These are phyloP conservation scores for Zaprionus gabonicus DNA, from an alignment of 1,140 invertebrate genomes.

Conservation along the genomic window DNA sequence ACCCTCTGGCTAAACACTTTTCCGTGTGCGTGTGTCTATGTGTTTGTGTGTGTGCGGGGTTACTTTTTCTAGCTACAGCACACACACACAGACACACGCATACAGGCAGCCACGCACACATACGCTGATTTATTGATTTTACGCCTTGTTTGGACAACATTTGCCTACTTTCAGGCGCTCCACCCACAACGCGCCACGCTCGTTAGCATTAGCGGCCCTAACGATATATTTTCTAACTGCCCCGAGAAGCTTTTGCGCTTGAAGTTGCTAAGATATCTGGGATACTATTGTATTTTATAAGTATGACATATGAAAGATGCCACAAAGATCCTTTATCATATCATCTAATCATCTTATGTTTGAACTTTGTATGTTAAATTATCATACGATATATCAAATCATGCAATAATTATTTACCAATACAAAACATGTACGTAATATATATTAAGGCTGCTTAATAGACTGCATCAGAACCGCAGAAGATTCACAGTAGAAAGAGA, in stretches of 20 bases:
- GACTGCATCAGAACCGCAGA: too few relatives aligned
- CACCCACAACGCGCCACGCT: constrained; percentile 47
- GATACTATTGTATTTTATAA: neutral
- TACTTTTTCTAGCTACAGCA: constrained; percentile 34
- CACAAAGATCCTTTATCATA: neutral
- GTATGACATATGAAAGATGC: neutral
- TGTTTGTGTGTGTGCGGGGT: constrained; percentile 31
- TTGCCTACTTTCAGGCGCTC: constrained; percentile 51
- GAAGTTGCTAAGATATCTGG: neutral
- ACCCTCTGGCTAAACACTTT: neutral
- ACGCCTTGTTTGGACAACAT: constrained; percentile 13
- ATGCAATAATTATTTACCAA: too few relatives aligned
- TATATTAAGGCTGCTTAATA: too few relatives aligned
- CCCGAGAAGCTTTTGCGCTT: neutral
- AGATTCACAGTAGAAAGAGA: too few relatives aligned
- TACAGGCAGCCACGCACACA: constrained; percentile 29
- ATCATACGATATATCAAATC: too few relatives aligned
- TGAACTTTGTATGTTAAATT: too few relatives aligned
- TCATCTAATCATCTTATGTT: neutral
- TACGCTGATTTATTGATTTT: constrained; percentile 65
- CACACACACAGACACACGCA: constrained; percentile 13
- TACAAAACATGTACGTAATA: too few relatives aligned
- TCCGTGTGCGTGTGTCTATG: neutral
- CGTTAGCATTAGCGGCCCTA: constrained; percentile 41
- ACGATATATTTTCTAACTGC: constrained; percentile 1